Base-by-base conservation (phyloP, 1,140 invertebrate genomes). In the Phortica variegata region DNA sequence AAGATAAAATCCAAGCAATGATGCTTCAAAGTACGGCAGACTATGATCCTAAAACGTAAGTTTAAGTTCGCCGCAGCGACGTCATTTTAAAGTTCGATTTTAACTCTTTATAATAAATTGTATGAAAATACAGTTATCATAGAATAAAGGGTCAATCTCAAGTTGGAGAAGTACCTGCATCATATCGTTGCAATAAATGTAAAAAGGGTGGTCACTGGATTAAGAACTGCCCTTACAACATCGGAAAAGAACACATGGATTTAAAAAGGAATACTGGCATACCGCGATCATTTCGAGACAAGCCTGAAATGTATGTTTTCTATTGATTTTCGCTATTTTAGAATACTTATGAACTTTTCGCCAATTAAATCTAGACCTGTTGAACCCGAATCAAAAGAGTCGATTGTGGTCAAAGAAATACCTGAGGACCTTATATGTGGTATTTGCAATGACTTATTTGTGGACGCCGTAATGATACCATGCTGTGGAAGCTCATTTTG, bases 401-500 rank as follows among this genome's bases (percentile, higher is more conserved):
- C 23, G 10, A 26, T 26, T 10, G n/a, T n/a, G n/a, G n/a, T 10
- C 23, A 84, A 87, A 7, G 84, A 88, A 65, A 90, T 97, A 49
- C 95, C 94, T 1, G 88, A 92, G 54, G 94, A 97, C 73, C 78
- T 97, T 19, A 78, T 93, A 31, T 98, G 96, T 77, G 88, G 84
- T 31, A 84, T 98, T 29, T 98, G 96, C 77, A 85, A 91, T 42
- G 92, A 97, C 77, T 77, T 98, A n/a, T 81, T 98, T 43, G 87
- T 87, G 0, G 95, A 98, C 80, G 95, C 95, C 43, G 93, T 98
- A 10, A 88, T 97, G 82, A 95, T 95, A 74, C 92, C 93, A 2
- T 98, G 96, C 72, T 99, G 95, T 78, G 95, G 93, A 13, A 93
- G 93, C 76, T 96, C 93, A 18, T 98, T 95, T 79, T 99, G 96